These are phyloP conservation scores for Syrista parreyssii DNA, from an alignment of 2,888 invertebrate species.

Conservation along the genomic window DNA sequence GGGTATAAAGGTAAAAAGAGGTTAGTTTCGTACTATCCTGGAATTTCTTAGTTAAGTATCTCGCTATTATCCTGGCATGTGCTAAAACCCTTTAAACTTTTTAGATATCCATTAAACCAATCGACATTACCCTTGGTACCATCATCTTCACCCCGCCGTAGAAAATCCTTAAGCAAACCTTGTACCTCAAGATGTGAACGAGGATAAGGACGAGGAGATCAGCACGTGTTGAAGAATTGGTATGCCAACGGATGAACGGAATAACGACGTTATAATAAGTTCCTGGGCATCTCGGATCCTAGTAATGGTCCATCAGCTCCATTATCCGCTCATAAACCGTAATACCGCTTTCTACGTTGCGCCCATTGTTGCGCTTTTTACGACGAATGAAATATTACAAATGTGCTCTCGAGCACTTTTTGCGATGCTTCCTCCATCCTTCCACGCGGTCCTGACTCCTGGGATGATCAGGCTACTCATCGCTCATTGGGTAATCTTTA, in stretches of 20 bases:
- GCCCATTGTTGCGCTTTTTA: constrained; percentile 42
- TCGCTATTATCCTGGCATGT: background rate
- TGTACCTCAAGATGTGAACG: background rate
- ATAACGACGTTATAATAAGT: constrained; percentile 59
- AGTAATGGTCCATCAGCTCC: constrained; percentile 55
- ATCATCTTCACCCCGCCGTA: background rate
- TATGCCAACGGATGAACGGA: background rate
- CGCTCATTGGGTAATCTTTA: too few species aligned
- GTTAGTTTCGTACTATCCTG: background rate
- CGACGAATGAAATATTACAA: constrained; percentile 48
- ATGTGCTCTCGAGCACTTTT: too few species aligned
- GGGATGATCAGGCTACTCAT: too few species aligned
- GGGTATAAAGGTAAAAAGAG: background rate
- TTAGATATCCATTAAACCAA: background rate
- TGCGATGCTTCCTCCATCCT: constrained; percentile 16
- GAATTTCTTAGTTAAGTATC: background rate
- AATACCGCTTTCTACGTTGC: constrained; percentile 38
- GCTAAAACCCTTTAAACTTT: background rate
- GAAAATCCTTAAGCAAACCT: background rate
- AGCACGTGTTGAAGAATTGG: background rate
- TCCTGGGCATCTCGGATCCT: constrained; percentile 48
- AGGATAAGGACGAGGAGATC: background rate
- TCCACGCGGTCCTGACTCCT: too few species aligned
- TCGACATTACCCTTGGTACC: background rate
- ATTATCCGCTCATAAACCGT: constrained; percentile 53